Base-by-base conservation (phyloP, 1,140 invertebrate species). In the Drosophila ficusphila region DNA sequence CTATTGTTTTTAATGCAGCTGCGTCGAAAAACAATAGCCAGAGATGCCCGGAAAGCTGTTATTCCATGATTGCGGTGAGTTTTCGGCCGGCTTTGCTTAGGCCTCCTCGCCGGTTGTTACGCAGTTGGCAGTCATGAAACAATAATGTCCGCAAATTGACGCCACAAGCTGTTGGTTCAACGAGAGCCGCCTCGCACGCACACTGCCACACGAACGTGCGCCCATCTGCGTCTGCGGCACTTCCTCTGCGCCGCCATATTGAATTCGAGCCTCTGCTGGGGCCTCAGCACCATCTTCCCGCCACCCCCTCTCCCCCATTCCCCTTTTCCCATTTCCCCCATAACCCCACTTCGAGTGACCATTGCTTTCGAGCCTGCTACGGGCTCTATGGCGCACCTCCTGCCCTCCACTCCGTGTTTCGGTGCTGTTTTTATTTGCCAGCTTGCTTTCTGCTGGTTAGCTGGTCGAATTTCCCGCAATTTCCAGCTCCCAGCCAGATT, bases 141-240 rank as follows among this genome's bases (percentile, higher is more conserved):
- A 86, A 86, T 86, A 86, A 86, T 88, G 82, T 86, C 82, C 82
- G 76, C 82, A 86, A 86, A 86, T 86, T 86, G 82, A 82, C 77
- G 82, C 82, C 82, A 86, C 82, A 88, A 86, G 82, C 82, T 86
- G 82, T 88, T 86, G 82, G 82, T 75, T 86, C 83, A 74, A 82
- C 64, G 73, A 36, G 73, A 77, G 60, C 62, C 53, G 49, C 65
- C 65, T 31, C 18, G 9, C 48, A 39, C 33, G 8, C 69, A 41
- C 47, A 56, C 33, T n/a, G 21, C 11, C 27, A 46, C 39, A 36
- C 12, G 23, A 18, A 19, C n/a, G 33, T 25, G 16, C 18, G 31
- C 41, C 60, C 36, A 68, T 38, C 19, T 70, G 73, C 73, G 73
- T 75, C 74, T 88, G 69, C 47, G 33, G 74, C 77, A 78, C 82